Conservation (phyloP, 2,888 invertebrate species). For the Emmelina monodactyla region DNA sequence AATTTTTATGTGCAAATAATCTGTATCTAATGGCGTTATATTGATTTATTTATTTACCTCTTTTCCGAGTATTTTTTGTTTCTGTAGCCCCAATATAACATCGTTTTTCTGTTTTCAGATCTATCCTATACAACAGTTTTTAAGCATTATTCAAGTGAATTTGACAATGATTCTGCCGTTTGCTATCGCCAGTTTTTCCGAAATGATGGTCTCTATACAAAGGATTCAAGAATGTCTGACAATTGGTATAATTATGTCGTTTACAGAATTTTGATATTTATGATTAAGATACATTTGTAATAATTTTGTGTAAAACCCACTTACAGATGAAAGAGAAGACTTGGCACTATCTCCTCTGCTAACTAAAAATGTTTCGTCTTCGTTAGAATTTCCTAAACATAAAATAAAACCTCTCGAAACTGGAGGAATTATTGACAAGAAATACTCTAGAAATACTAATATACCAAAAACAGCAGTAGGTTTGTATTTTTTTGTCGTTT, state of each 20-base stretch:
- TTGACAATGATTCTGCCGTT: constrained; percentile 64
- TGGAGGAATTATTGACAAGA: constrained; percentile 22
- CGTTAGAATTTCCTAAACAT: background rate
- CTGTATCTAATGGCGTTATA: no score
- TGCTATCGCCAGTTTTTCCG: constrained; percentile 63
- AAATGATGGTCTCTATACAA: constrained; percentile 64
- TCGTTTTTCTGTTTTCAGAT: no score
- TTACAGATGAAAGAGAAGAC: constrained; percentile 41
- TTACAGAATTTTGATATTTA: no score
- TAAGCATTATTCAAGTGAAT: constrained; percentile 62
- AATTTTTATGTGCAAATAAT: no score
- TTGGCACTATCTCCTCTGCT: constrained; percentile 7
- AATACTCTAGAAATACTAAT: constrained; percentile 23
- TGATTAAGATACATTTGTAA: background rate
- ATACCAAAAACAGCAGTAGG: constrained; percentile 13
- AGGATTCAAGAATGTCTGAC: constrained; percentile 65
- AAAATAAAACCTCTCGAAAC: constrained; percentile 9
- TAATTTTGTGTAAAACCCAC: constrained; percentile 7
- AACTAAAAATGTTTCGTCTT: background rate
- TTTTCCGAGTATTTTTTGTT: no score
- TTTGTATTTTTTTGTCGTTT: no score
- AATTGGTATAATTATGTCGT: no score
- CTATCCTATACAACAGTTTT: constrained; percentile 68
- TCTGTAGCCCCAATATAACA: no score
- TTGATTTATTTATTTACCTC: no score